Evolutionary conservation across 2,888 invertebrate genomes (phyloP).

Genomic region (Mythimna ferrago): DNA sequence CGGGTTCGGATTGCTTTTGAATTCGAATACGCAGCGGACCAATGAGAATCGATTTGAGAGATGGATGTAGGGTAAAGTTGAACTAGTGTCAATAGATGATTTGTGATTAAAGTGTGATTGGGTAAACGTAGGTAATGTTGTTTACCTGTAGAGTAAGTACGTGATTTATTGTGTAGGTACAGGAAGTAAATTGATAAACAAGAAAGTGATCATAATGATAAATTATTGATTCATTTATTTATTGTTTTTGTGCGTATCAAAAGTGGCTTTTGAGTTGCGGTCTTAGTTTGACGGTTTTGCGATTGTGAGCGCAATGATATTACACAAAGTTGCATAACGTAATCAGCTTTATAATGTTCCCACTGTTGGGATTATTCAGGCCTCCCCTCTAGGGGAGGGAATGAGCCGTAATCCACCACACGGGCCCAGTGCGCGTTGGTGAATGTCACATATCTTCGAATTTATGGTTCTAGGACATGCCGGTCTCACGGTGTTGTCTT

Average conservation of each 20-base stretch:
- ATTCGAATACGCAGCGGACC: conserved; percentile 44
- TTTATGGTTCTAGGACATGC: too few species aligned
- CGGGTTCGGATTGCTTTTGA: conserved; percentile 45
- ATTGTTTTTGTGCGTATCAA: neutral
- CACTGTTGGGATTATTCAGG: too few species aligned
- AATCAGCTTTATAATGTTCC: too few species aligned
- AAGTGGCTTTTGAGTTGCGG: neutral
- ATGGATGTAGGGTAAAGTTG: conserved; percentile 30
- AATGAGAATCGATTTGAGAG: conserved; percentile 40
- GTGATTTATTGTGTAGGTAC: too few species aligned
- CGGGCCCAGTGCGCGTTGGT: too few species aligned
- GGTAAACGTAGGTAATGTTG: neutral
- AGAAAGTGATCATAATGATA: neutral
- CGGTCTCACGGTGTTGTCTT: too few species aligned
- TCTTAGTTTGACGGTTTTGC: neutral
- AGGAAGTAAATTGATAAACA: neutral
- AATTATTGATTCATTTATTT: neutral
- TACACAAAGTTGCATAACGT: neutral
- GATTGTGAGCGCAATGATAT: neutral
- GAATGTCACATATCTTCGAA: too few species aligned
- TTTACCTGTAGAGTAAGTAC: neutral
- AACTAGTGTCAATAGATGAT: conserved; percentile 31
- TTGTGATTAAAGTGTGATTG: neutral
- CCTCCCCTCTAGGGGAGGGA: too few species aligned
- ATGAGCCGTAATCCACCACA: too few species aligned